Evolutionary conservation across 2,888 invertebrate genomes (phyloP), one percentile per base, ranked within the genome.

Genomic region (Glomeris marginata): DNA sequence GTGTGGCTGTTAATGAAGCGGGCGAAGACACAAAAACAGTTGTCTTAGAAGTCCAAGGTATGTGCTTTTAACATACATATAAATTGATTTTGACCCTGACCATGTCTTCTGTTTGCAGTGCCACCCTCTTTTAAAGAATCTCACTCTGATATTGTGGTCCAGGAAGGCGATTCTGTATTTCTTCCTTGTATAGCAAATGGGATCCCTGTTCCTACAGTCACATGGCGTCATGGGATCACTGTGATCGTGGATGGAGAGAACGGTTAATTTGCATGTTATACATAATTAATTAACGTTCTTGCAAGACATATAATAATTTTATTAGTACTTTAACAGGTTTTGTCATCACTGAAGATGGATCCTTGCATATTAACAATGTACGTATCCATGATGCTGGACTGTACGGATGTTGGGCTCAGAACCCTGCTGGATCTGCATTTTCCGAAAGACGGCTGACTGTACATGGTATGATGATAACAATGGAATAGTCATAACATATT

Each of bases 361-460:
- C 34, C 10, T 34, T 48, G 10, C 41, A 16, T 3, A 34, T 48
- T 2, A 18, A 33, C n/a, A 10, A 28, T 10, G 42, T 42, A 28
- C 48, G 42, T 6, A 18, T 42, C 8, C 41, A 48, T 33, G 65
- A 66, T 52, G 58, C 60, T 42, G 67, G 66, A 2, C 57, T 60
- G 2, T 67, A 71, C 57, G 63, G 60, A 1, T 72, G 72, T 54
- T 58, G 61, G 8, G 69, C 70, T 3, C 61, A 59, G 38, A 72
- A 70, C 50, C 61, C 62, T 18, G 71, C 68, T 2, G 72, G 72
- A 43, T 65, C 66, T 51, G 63, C 64, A 8, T 60, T 22, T 13
- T 18, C 15, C 5, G 38, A 38, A 38, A 28, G 35, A 5, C n/a
- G 33, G 8, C 13, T 40, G 22, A 50, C 34, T 4, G 18, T 50